These are phyloP conservation scores for Apoda limacodes DNA, from an alignment of 2,888 invertebrate species.

Conservation along the genomic window DNA sequence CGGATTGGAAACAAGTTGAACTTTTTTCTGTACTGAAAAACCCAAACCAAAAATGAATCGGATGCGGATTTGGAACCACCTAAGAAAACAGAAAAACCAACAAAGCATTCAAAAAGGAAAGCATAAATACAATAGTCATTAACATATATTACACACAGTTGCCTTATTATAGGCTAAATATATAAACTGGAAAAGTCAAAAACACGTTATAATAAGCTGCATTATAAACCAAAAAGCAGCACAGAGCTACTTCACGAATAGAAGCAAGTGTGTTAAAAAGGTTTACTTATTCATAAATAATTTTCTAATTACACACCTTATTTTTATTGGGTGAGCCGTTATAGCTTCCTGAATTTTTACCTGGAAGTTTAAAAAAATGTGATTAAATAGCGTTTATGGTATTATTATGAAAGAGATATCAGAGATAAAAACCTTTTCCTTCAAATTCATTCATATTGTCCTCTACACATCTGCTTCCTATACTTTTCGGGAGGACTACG, in stretches of 20 bases:
- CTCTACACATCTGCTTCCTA: slow-evolving; percentile 43
- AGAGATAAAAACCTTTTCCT: slow-evolving; percentile 40
- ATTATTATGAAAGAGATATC: background rate
- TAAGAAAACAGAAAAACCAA: too few relatives aligned
- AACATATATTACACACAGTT: too few relatives aligned
- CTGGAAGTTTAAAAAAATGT: too few relatives aligned
- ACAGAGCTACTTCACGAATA: background rate
- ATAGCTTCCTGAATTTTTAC: slow-evolving; percentile 48
- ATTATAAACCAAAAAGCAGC: too few relatives aligned
- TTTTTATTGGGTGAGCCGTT: slow-evolving; percentile 59
- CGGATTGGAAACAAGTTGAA: too few relatives aligned
- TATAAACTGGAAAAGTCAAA: background rate
- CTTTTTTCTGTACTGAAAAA: too few relatives aligned
- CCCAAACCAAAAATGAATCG: too few relatives aligned
- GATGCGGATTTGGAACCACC: too few relatives aligned
- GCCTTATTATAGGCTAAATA: too few relatives aligned
- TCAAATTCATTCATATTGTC: slow-evolving; percentile 49
- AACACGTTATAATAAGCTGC: background rate
- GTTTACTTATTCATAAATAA: slow-evolving; percentile 4
- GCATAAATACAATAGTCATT: too few relatives aligned
- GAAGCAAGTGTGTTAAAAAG: background rate
- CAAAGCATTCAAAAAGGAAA: too few relatives aligned
- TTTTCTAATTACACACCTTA: slow-evolving; percentile 34
- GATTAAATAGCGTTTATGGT: too few relatives aligned
- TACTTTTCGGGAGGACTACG: slow-evolving; percentile 49